Evolutionary conservation across 1,140 invertebrate genomes (phyloP).

Genomic region (Kradibia gibbosae): DNA sequence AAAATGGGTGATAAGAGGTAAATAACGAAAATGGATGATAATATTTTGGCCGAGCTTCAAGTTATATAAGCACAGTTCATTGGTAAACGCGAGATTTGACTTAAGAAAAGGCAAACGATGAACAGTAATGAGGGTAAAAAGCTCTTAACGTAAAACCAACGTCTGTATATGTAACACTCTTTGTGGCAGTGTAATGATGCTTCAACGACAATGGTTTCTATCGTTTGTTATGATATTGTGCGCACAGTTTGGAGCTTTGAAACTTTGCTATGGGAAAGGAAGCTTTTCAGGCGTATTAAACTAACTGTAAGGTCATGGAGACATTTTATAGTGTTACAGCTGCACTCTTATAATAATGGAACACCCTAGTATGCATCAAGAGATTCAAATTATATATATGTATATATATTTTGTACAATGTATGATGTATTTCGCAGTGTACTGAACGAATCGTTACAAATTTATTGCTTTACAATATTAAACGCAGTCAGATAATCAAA

Average conservation of each 20-base stretch:
- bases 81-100: too few relatives aligned
- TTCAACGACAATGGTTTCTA: constrained; percentile 4
- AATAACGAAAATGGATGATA: background rate
- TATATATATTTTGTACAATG: too few relatives aligned
- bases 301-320: background rate
- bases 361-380: too few relatives aligned
- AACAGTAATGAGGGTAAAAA: constrained; percentile 5
- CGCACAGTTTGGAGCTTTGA: background rate
- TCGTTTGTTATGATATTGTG: constrained; percentile 5
- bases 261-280: background rate
- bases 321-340: background rate
- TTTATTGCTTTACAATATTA: too few relatives aligned
- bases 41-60: background rate
- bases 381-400: too few relatives aligned
- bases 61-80: too few relatives aligned
- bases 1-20: background rate
- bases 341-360: background rate
- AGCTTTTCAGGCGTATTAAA: background rate
- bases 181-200: constrained; percentile 28
- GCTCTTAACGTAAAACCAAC: background rate
- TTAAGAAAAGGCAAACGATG: background rate
- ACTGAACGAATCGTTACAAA: too few relatives aligned
- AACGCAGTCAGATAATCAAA: too few relatives aligned
- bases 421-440: too few relatives aligned
- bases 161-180: background rate